Evolutionary conservation across 2,113 vertebrate species (phyloP).

Genomic region (Entomyzon cyanotis): DNA sequence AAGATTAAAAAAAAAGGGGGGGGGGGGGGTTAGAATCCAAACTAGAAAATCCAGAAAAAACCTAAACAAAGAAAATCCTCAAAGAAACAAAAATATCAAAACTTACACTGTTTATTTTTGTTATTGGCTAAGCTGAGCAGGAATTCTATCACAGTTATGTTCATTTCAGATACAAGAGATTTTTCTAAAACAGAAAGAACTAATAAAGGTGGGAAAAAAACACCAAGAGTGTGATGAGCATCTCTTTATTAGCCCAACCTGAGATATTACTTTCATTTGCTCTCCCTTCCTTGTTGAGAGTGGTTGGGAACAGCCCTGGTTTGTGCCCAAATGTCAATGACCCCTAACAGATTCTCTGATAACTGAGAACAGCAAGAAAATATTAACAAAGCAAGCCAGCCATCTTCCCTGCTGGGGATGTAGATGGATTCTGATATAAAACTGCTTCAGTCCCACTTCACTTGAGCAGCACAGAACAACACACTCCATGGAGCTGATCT

Average conservation of each 20-base stretch:
- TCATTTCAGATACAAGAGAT: neutral
- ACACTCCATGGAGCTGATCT: neutral
- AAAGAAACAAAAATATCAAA: neutral
- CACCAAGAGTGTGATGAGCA: neutral
- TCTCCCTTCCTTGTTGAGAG: neutral
- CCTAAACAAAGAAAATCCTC: rapidly evolving
- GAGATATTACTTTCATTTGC: neutral
- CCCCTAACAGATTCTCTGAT: neutral
- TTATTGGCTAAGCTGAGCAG: neutral
- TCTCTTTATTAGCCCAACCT: neutral
- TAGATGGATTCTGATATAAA: neutral
- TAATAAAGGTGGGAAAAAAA: neutral
- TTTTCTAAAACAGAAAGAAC: neutral
- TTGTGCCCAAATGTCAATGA: neutral
- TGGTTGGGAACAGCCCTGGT: neutral
- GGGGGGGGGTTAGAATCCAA: no score
- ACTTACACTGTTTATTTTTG: neutral
- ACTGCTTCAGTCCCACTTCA: neutral
- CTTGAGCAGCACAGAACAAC: neutral
- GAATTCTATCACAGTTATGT: neutral
- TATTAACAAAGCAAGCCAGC: neutral
- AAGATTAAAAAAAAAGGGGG: no score
- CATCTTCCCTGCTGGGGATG: neutral
- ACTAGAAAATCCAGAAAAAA: neutral
- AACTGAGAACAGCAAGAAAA: neutral